These are phyloP conservation scores for Columba janthina DNA, from an alignment of 2,113 vertebrate species.

Conservation along the genomic window DNA sequence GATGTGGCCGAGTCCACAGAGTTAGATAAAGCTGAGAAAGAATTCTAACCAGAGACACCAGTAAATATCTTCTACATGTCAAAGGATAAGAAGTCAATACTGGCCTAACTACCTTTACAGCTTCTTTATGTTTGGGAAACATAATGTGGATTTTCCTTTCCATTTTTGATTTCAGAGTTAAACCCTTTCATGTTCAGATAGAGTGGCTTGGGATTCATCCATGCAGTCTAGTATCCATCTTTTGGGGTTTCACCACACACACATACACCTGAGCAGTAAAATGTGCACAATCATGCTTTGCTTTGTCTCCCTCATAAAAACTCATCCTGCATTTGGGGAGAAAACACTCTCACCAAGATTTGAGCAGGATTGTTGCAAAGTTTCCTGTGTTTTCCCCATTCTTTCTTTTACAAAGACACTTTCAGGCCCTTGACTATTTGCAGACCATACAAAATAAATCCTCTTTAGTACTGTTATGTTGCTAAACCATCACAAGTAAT, in stretches of 20 bases:
- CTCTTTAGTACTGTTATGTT: accelerated
- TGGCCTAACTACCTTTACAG: neutral
- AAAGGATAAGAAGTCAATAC: neutral
- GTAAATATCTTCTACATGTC: neutral
- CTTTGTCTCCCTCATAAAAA: neutral
- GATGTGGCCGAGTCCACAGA: neutral
- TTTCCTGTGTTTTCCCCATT: accelerated
- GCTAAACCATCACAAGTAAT: neutral
- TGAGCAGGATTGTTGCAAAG: neutral
- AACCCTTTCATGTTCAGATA: neutral
- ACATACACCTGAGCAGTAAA: neutral
- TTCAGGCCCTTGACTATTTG: neutral
- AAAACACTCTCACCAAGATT: neutral
- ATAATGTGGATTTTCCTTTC: neutral
- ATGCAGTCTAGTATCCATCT: neutral
- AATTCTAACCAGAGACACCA: neutral
- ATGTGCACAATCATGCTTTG: neutral
- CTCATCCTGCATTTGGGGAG: neutral
- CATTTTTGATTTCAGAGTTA: neutral
- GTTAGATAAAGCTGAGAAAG: neutral
- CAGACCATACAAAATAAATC: neutral
- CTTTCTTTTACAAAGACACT: neutral
- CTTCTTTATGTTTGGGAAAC: neutral
- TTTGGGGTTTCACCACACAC: neutral
- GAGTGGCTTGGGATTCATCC: neutral